Base-by-base conservation (phyloP, 2,797 vertebrate species). In the Melopsittacus undulatus region DNA sequence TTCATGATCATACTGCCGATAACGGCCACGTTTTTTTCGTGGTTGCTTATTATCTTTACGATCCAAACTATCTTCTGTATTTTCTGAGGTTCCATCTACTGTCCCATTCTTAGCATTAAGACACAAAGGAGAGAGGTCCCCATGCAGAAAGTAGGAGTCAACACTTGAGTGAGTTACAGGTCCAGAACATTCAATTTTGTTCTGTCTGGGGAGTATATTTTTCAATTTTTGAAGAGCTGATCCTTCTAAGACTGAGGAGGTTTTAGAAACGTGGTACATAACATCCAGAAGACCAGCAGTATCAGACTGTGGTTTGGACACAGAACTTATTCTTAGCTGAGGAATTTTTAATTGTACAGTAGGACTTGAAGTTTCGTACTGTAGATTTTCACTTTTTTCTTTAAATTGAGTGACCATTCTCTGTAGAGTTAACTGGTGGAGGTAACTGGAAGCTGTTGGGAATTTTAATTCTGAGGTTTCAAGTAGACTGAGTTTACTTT, bases 1-100 rank as follows among this genome's bases (percentile, higher is more conserved):
- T 95, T 99, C 99, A 23, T 99, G 99, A 98, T 99, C 98, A 36
- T 99, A 99, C 54, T 99, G 99, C 80, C 99, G 99, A 96, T 99
- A 99, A 81, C 99, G 98, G 85, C 99, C 99, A 68, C 99, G 99
- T 97, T 99, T 99, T 98, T 99, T 99, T 94, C 99, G 98, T 57
- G 99, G 99, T 95, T 99, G 99, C 94, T 99, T 99, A 95, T 96
- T 98, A 97, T 99, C 99, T 95, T 99, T 98, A 83, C 98, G 98
- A 91, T 99, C 98, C 92, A 98, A 94, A 96, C 98, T 97, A 94
- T 98, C 98, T 97, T 98, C 98, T 73, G 97, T 97, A 74, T 97
- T 98, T 97, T 98, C 98, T 94, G 98, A 98, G 95, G 98, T 97
- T 88, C 98, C 98, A 63, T 99, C 99, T 91, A 99, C 98, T 51